Conservation (phyloP, 2,113 vertebrate species). For the Cyanoramphus novaezelandiae region DNA sequence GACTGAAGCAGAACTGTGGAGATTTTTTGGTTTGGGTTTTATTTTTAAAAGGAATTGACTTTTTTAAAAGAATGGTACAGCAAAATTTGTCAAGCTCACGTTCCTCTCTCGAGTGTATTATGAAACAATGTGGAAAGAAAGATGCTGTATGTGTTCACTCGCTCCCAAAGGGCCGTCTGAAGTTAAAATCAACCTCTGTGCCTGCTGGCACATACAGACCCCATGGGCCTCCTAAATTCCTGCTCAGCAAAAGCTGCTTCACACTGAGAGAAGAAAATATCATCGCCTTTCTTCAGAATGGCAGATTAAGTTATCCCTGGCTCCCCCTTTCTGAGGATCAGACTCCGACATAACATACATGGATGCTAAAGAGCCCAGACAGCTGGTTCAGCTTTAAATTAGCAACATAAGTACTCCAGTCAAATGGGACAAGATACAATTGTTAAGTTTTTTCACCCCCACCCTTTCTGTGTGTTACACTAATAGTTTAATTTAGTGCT, state of each 20-base stretch:
- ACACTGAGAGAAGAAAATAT: not conserved
- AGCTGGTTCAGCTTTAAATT: not conserved
- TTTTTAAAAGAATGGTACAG: conserved; percentile 19
- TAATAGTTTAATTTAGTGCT: not conserved
- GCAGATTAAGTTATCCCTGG: conserved; percentile 43
- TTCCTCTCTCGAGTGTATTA: conserved; percentile 15
- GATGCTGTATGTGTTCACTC: not conserved
- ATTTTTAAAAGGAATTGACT: not conserved
- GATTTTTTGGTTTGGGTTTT: not conserved
- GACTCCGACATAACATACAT: not conserved
- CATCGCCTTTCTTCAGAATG: not conserved
- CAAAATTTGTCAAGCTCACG: not conserved
- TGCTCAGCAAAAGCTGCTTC: conserved; percentile 18
- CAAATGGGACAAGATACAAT: not conserved
- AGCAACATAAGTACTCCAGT: not conserved
- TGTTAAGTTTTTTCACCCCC: not conserved
- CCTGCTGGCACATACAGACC: conserved; percentile 29
- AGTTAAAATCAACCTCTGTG: conserved; percentile 55
- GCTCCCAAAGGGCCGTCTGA: conserved; percentile 1
- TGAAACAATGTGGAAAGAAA: conserved; percentile 9
- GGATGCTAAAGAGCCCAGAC: conserved; percentile 11
- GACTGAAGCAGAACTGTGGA: not conserved
- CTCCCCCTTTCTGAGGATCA: not conserved
- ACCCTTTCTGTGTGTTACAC: not conserved
- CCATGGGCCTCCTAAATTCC: conserved; percentile 40